These are phyloP conservation scores for Drosophila nigritarsus DNA, from an alignment of 2,888 invertebrate species.

Conservation along the genomic window DNA sequence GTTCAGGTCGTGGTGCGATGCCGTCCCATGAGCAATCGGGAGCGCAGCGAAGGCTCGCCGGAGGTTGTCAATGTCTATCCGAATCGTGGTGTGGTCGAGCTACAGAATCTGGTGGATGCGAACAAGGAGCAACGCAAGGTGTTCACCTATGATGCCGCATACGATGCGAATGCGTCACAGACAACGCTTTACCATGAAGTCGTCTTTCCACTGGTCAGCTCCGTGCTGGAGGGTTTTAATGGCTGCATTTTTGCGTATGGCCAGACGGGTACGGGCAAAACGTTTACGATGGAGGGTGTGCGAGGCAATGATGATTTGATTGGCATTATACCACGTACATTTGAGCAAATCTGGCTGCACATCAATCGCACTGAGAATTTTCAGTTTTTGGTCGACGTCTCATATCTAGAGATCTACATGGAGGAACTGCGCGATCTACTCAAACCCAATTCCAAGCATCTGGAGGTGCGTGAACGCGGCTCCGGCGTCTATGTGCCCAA, in stretches of 20 bases:
- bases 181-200: constrained; percentile 98
- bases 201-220: constrained; percentile 96
- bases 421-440: constrained; percentile 93
- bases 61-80: constrained; percentile 93
- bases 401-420: constrained; percentile 98
- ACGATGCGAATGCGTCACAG: constrained; percentile 94
- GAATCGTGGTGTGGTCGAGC: constrained; percentile 95
- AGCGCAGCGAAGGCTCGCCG: constrained; percentile 86
- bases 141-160: constrained; percentile 99
- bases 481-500: constrained; percentile 98
- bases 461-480: constrained; percentile 89
- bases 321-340: constrained; percentile 97
- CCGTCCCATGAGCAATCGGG: constrained; percentile 96
- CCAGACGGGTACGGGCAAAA: constrained; percentile 98
- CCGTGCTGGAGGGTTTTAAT: constrained; percentile 98
- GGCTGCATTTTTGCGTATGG: constrained; percentile 99
- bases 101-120: constrained; percentile 90
- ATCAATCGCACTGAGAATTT: constrained; percentile 95
- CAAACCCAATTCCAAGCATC: constrained; percentile 86
- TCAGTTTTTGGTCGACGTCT: constrained; percentile 97
- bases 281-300: constrained; percentile 90
- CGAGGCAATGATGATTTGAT: constrained; percentile 88
- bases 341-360: constrained; percentile 98
- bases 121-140: constrained; percentile 92
- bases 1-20: constrained; percentile 99